These are phyloP conservation scores for Drosophila ohnishii DNA, from an alignment of 1,140 invertebrate genomes.

Conservation along the genomic window DNA sequence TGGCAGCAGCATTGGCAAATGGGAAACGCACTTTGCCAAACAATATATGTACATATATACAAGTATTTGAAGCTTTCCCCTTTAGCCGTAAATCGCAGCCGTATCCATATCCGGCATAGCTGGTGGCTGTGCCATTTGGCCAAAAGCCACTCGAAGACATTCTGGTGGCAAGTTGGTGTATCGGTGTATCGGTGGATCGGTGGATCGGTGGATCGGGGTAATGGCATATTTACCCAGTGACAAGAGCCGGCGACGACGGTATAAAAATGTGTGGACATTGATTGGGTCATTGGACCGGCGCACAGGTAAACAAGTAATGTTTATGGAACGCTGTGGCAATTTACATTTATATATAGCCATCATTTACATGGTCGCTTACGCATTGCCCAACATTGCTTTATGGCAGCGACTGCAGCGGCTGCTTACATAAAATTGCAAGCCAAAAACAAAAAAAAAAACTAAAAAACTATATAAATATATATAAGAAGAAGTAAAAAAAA, in stretches of 20 bases:
- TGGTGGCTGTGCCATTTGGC: slow-evolving; percentile 38
- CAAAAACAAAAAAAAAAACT: slow-evolving; percentile 13
- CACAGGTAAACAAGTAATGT: slow-evolving; percentile 47
- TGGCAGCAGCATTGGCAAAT: background rate
- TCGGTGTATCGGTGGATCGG: background rate
- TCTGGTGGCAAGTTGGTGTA: slow-evolving; percentile 18
- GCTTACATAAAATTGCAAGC: slow-evolving; percentile 55
- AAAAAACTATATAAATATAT: background rate
- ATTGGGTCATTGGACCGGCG: slow-evolving; percentile 53
- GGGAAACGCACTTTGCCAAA: slow-evolving; percentile 4
- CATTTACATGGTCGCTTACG: slow-evolving; percentile 56
- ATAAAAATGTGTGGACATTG: slow-evolving; percentile 24
- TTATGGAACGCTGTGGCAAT: slow-evolving; percentile 56
- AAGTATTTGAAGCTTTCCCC: slow-evolving; percentile 31
- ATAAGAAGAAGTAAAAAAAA: background rate
- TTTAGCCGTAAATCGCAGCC: slow-evolving; percentile 38
- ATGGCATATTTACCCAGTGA: slow-evolving; percentile 52
- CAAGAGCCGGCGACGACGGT: background rate
- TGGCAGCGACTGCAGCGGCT: slow-evolving; percentile 47
- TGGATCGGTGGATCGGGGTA: slow-evolving; percentile 6
- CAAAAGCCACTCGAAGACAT: slow-evolving; percentile 39
- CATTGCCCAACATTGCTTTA: slow-evolving; percentile 65
- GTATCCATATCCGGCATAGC: slow-evolving; percentile 57
- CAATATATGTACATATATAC: background rate
- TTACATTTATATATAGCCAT: slow-evolving; percentile 64